These are phyloP conservation scores for Umimayanthus chanpuru DNA, from an alignment of 92 coral and sea anemone genomes.

Conservation along the genomic window DNA sequence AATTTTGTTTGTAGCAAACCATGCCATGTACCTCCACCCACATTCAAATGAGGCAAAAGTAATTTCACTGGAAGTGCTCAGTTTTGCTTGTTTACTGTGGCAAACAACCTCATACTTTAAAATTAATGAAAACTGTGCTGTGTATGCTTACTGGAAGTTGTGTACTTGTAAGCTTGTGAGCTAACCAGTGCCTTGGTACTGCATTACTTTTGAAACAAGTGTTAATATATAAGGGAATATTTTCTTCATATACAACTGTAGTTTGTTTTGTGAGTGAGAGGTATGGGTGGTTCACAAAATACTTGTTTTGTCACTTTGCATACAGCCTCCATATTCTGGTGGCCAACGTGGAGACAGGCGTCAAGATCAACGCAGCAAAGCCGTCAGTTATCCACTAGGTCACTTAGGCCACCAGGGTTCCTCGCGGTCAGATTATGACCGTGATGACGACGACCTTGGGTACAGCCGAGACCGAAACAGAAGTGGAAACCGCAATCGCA, in stretches of 20 bases:
- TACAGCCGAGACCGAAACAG: constrained; percentile 66
- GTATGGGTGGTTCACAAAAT: constrained; percentile 19
- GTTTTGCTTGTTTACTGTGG: not conserved
- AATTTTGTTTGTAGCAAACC: no score
- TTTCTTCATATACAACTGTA: not conserved
- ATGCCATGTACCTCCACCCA: not conserved
- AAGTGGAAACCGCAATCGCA: constrained; percentile 50
- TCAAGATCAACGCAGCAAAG: constrained; percentile 51
- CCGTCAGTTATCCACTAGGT: constrained; percentile 68
- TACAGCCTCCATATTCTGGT: constrained; percentile 83
- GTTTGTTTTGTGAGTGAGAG: not conserved
- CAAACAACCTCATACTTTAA: no score
- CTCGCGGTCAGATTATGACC: constrained; percentile 48
- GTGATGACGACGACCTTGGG: constrained; percentile 54
- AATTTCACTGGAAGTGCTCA: not conserved
- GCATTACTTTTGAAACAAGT: not conserved
- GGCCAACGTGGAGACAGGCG: constrained; percentile 58
- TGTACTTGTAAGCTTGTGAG: not conserved
- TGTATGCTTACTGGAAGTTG: not conserved
- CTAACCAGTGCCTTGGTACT: not conserved
- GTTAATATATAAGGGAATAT: not conserved
- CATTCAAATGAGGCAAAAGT: no score
- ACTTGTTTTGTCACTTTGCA: constrained; percentile 72
- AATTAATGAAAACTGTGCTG: no score
- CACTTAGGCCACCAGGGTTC: constrained; percentile 57